Evolutionary conservation across 2,888 invertebrate species (phyloP), one percentile per base, ranked within the genome.

Genomic region (Drosophila mettleri): DNA sequence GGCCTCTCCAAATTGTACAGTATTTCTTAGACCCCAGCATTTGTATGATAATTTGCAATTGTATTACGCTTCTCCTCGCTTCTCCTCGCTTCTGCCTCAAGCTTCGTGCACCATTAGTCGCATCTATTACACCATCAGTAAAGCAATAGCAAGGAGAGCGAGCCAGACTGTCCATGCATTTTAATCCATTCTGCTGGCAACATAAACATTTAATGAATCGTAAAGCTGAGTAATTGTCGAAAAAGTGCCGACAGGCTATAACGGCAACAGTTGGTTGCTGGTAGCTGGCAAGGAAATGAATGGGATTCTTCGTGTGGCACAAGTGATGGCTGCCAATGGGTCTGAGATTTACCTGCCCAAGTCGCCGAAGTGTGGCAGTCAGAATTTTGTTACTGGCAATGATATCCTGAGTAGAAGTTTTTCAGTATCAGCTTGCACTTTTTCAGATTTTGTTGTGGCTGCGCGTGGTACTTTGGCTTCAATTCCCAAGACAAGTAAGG

Each of bases 191-290:
- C 69, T 69, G 76, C 52, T 71, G 68, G 77, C 85, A 71, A 87
- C 79, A 79, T 72, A 67, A 74, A 79, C 74, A 85, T 82, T 85
- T 82, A 85, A 87, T 87, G 85, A 87, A 82, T 78, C 87, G 87
- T 87, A 87, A 84, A 84, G 68, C 80, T 82, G 87, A 82, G 83
- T 87, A 84, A 84, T 87, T 77, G 85, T 68, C 78, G 70, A 68
- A 79, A 79, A 75, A 66, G 68, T 69, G 74, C 67, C 54, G 60
- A 59, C 59, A 57, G 67, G 55, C 63, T 43, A 59, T 62, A 63
- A 20, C 55, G 62, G 73, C 86, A 78, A 81, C 82, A 81, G 76
- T 75, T 80, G 76, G 74, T 31, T 63, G 41, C 52, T 64, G 76
- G 74, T 31, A 60, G 41, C 52, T 64, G 38, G 38, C 36, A 46